These are phyloP conservation scores for Boleophthalmus pectinirostris DNA, from an alignment of 2,113 vertebrate species.

Conservation along the genomic window DNA sequence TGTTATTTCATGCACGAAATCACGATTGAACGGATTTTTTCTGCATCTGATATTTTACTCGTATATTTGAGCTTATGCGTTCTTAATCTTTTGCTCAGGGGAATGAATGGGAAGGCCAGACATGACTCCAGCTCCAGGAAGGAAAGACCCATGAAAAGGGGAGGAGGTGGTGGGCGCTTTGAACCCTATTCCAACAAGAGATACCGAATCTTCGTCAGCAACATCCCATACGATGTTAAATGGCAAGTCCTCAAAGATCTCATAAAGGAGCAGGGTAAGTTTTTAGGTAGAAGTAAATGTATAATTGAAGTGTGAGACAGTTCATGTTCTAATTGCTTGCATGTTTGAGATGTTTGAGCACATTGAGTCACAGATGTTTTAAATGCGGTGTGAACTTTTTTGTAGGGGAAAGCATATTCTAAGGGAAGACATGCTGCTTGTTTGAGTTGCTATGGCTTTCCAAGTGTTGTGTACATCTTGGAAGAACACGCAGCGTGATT, in stretches of 20 bases:
- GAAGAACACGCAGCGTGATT: slow-evolving; percentile 19
- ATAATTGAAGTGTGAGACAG: slow-evolving; percentile 21
- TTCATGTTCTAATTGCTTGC: slow-evolving; percentile 43
- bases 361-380: slow-evolving; percentile 22
- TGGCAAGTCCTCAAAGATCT: slow-evolving; percentile 98
- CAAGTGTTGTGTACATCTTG: slow-evolving; percentile 48
- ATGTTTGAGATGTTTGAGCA: slow-evolving; percentile 24
- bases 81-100: slow-evolving; percentile 66
- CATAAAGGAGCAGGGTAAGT: slow-evolving; percentile 98
- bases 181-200: slow-evolving; percentile 90
- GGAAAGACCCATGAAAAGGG: slow-evolving; percentile 89
- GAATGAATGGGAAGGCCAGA: slow-evolving; percentile 80
- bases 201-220: slow-evolving; percentile 97
- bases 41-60: not conserved
- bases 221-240: slow-evolving; percentile 97
- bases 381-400: slow-evolving; percentile 32
- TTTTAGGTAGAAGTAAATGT: slow-evolving; percentile 11
- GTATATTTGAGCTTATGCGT: not conserved
- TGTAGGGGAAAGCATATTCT: slow-evolving; percentile 28
- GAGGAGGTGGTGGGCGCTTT: slow-evolving; percentile 86
- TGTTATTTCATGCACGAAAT: not conserved
- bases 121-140: slow-evolving; percentile 86
- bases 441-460: slow-evolving; percentile 38
- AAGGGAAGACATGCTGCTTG: slow-evolving; percentile 36
- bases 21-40: not conserved